phyloP scores from a whole-genome alignment of 2,888 invertebrate genomes.

The Aplocera efformata region DNA sequence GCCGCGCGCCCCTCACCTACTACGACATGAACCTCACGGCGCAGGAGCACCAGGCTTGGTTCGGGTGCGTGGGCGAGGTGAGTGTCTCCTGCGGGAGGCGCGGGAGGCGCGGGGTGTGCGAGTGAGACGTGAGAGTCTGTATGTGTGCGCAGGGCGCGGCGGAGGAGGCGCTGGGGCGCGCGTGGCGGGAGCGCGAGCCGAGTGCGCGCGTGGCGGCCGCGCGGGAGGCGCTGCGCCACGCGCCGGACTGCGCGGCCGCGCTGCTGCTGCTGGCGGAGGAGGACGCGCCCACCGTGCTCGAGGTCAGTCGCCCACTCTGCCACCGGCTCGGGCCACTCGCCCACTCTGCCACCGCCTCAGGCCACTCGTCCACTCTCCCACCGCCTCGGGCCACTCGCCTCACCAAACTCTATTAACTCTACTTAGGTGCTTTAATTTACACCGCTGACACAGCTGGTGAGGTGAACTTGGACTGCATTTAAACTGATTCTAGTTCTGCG shows the following conservation, averaged over 20 bases:
- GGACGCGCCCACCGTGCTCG: conserved; percentile 94
- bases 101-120: conserved; percentile 90
- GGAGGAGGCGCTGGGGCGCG: conserved; percentile 93
- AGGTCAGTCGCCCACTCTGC: conserved; percentile 74
- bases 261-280: conserved; percentile 97
- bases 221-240: conserved; percentile 91
- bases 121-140: conserved; percentile 36
- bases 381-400: too few species aligned
- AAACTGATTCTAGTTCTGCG: too few species aligned
- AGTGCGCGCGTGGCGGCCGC: conserved; percentile 92
- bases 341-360: too few species aligned
- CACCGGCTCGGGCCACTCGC: too few species aligned
- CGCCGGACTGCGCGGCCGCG: conserved; percentile 96
- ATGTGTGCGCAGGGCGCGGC: conserved; percentile 86
- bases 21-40: conserved; percentile 99
- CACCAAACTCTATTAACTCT: too few species aligned
- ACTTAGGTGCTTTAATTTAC: too few species aligned
- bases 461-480: too few species aligned
- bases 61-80: conserved; percentile 44
- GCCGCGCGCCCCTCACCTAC: conserved; percentile 97
- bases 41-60: conserved; percentile 93
- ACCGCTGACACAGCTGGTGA: too few species aligned
- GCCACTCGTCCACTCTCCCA: too few species aligned
- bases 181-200: conserved; percentile 93
- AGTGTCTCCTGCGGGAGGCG: conserved; percentile 89